These are phyloP conservation scores for Parotocinclus haroldoi DNA, from an alignment of 2,797 vertebrate genomes.

Conservation along the genomic window DNA sequence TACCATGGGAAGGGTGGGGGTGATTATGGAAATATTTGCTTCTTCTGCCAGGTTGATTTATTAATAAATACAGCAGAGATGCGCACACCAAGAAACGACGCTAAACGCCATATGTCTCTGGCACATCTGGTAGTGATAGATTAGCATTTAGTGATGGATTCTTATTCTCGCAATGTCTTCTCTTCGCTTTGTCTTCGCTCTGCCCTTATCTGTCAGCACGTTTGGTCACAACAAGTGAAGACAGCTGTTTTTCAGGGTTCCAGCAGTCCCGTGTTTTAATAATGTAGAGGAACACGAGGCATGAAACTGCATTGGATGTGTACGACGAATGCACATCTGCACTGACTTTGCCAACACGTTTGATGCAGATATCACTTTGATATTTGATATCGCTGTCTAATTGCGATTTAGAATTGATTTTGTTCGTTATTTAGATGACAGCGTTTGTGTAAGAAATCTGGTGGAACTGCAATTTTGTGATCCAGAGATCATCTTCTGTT, in stretches of 20 bases:
- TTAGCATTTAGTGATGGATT: constrained; percentile 8
- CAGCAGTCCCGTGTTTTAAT: neutral
- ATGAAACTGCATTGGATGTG: too few species aligned
- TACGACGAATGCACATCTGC: too few species aligned
- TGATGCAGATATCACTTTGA: too few species aligned
- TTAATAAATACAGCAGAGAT: constrained; percentile 21
- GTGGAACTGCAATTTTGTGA: too few species aligned
- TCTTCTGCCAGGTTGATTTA: constrained; percentile 25
- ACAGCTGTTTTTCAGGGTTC: neutral
- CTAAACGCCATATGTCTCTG: constrained; percentile 21
- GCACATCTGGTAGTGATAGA: constrained; percentile 23
- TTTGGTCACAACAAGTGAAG: constrained; percentile 8
- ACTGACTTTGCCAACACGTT: too few species aligned
- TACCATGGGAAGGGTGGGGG: neutral
- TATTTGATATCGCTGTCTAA: too few species aligned
- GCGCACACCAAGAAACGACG: constrained; percentile 4
- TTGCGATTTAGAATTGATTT: too few species aligned
- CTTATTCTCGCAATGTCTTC: constrained; percentile 4
- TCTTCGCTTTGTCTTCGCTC: constrained; percentile 6
- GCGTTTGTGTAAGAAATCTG: too few species aligned
- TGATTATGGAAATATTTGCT: constrained; percentile 5
- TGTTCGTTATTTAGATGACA: too few species aligned
- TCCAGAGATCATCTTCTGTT: too few species aligned
- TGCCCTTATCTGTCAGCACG: constrained; percentile 14
- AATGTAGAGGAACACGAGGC: too few species aligned